A percentile compares a stretch with the other conserved stretches of the same genome.
Evolutionary conservation across 2,797 vertebrate genomes (phyloP).

Genomic region (Molossus alvarezi): DNA sequence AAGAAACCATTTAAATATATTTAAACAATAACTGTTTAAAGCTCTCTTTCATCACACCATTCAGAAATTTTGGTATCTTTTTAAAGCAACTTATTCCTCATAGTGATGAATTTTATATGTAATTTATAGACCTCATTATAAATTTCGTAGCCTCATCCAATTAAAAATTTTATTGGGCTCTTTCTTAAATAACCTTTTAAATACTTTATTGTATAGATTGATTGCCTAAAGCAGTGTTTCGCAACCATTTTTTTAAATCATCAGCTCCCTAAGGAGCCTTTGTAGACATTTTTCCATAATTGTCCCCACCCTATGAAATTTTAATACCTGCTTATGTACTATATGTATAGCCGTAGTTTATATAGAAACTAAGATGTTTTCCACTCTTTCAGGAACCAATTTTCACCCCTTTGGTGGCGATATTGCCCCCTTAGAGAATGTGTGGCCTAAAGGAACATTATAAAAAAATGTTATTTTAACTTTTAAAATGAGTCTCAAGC

Average conservation of each 20-base stretch:
- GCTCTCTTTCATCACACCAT: conserved; percentile 37
- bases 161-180: not conserved
- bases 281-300: conserved; percentile 36
- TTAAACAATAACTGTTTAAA: conserved; percentile 54
- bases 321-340: conserved; percentile 53
- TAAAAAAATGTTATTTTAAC: conserved; percentile 48
- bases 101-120: conserved; percentile 65
- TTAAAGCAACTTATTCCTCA: conserved; percentile 73
- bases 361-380: not conserved
- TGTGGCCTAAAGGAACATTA: not conserved
- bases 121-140: conserved; percentile 54
- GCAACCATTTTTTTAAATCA: conserved; percentile 31
- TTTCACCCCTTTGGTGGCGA: not conserved
- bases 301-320: not conserved
- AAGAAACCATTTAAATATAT: conserved; percentile 28
- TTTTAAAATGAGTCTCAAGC: conserved; percentile 61
- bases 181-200: conserved; percentile 57
- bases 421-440: not conserved
- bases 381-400: not conserved
- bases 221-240: conserved; percentile 38
- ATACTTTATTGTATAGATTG: conserved; percentile 39
- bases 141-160: conserved; percentile 64
- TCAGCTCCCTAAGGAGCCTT: conserved; percentile 32
- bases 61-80: conserved; percentile 58
- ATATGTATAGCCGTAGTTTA: not conserved